A percentile compares a stretch with the other conserved stretches of the same genome.
Conservation (phyloP, 2,888 invertebrate species). For the Dolomedes plantarius region DNA sequence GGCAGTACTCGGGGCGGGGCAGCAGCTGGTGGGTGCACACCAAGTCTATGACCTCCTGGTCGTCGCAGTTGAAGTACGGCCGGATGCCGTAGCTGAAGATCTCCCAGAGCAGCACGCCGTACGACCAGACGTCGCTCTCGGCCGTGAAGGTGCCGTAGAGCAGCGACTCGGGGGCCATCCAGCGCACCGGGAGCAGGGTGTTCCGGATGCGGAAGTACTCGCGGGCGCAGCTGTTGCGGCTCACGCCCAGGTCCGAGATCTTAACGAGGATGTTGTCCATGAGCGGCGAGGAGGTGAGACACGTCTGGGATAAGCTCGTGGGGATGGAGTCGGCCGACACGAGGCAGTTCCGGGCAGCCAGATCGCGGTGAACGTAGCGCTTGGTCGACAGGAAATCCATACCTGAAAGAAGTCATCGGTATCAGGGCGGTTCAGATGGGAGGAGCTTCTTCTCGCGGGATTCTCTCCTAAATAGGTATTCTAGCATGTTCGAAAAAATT, state of each 20-base stretch:
- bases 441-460: too few species aligned
- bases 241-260: slow-evolving; percentile 97
- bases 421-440: too few species aligned
- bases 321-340: slow-evolving; percentile 84
- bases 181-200: slow-evolving; percentile 92
- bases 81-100: slow-evolving; percentile 97
- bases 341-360: slow-evolving; percentile 96
- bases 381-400: slow-evolving; percentile 82
- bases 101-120: slow-evolving; percentile 99
- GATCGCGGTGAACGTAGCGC: slow-evolving; percentile 96
- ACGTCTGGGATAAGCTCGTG: slow-evolving; percentile 43
- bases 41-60: slow-evolving; percentile 98
- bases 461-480: too few species aligned
- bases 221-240: slow-evolving; percentile 92
- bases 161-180: slow-evolving; percentile 99
- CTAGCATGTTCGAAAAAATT: too few species aligned
- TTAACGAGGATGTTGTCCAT: slow-evolving; percentile 92
- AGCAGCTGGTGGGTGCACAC: slow-evolving; percentile 94
- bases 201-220: slow-evolving; percentile 96
- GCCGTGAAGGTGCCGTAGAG: slow-evolving; percentile 97
- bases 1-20: slow-evolving; percentile 94
- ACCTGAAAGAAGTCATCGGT: slow-evolving; percentile 75
- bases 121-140: slow-evolving; percentile 98
- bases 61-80: slow-evolving; percentile 95
- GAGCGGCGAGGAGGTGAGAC: slow-evolving; percentile 12